These are phyloP conservation scores for Staurois parvus DNA, from an alignment of 2,797 vertebrate genomes.

Conservation along the genomic window DNA sequence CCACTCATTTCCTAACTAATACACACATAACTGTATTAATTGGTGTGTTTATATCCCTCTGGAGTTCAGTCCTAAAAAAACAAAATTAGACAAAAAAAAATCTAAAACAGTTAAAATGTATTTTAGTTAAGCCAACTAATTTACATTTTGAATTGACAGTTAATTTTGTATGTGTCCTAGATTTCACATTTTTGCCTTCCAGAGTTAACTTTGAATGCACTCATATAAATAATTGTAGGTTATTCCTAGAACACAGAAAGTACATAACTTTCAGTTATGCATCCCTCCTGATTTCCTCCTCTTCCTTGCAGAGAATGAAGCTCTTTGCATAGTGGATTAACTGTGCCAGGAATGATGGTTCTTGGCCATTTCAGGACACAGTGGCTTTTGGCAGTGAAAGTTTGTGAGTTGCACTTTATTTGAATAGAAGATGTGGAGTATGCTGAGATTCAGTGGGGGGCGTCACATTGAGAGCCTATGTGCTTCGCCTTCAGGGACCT, in stretches of 20 bases:
- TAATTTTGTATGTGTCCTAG: too few species aligned
- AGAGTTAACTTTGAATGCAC: too few species aligned
- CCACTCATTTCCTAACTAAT: too few species aligned
- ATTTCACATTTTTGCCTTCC: too few species aligned
- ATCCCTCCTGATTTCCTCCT: neutral
- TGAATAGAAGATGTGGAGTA: constrained; percentile 3
- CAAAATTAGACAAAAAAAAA: too few species aligned
- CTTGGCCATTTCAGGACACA: neutral
- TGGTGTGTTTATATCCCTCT: too few species aligned
- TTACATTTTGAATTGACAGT: too few species aligned
- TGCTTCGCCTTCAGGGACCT: neutral
- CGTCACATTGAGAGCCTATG: neutral
- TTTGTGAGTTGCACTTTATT: constrained; percentile 6
- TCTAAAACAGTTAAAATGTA: too few species aligned
- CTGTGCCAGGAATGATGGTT: constrained; percentile 24
- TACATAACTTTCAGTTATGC: neutral
- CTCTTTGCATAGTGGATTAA: constrained; percentile 28
- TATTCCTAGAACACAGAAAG: constrained; percentile 7
- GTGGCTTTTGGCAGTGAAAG: neutral
- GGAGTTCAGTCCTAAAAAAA: too few species aligned
- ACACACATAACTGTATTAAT: too few species aligned
- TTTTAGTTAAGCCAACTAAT: too few species aligned
- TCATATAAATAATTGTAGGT: neutral
- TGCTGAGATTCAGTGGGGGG: neutral
- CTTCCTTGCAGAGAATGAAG: neutral